phyloP scores from a whole-genome alignment of 2,888 invertebrate species.

The Cephus pulcher region DNA sequence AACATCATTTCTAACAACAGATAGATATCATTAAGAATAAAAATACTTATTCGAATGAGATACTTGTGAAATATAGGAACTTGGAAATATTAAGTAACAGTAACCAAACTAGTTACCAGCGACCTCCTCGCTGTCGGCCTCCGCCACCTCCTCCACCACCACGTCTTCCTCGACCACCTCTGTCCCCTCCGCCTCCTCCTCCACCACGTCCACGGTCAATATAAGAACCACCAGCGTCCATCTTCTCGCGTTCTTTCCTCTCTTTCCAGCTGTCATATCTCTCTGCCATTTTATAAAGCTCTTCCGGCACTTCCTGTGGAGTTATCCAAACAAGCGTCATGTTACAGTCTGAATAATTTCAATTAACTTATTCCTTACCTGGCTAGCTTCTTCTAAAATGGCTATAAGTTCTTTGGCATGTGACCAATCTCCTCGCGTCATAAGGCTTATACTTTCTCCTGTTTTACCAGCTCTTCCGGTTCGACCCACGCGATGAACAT shows the following conservation, averaged over 20 bases:
- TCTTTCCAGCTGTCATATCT: conserved; percentile 79
- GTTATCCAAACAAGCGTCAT: neutral
- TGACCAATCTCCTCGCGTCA: conserved; percentile 85
- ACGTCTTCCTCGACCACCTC: conserved; percentile 39
- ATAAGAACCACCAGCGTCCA: conserved; percentile 63
- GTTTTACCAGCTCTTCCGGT: conserved; percentile 92
- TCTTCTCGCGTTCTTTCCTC: conserved; percentile 70
- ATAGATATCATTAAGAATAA: neutral
- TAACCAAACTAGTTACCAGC: neutral
- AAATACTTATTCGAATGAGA: neutral
- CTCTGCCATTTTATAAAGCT: conserved; percentile 80
- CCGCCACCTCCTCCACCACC: conserved; percentile 33
- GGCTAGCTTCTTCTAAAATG: conserved; percentile 88
- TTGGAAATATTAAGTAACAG: neutral
- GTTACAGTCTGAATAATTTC: conserved; percentile 2
- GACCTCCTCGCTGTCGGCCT: conserved; percentile 23
- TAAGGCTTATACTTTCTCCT: conserved; percentile 85
- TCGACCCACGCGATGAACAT: conserved; percentile 95
- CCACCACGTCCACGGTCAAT: conserved; percentile 55
- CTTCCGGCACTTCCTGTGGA: conserved; percentile 79
- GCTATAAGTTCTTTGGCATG: conserved; percentile 84
- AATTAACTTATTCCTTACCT: conserved; percentile 60
- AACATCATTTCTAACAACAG: neutral
- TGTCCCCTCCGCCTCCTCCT: conserved; percentile 41
- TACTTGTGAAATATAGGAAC: neutral